phyloP scores from a whole-genome alignment of 2,113 vertebrate species.

The Tricholaema leucomelas region DNA sequence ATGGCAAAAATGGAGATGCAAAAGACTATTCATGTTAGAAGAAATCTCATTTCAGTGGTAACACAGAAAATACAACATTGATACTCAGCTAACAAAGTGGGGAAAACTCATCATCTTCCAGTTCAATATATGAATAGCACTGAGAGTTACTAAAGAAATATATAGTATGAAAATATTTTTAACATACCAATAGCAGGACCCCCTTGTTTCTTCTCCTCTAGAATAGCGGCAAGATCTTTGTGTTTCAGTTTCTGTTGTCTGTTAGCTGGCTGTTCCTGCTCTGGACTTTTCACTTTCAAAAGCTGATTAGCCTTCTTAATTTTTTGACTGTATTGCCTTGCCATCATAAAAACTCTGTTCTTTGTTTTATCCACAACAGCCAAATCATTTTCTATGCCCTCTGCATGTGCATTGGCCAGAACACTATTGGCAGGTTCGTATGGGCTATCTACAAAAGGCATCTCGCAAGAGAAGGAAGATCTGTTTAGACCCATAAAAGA shows the following conservation, averaged over 20 bases:
- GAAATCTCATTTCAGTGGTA: not conserved
- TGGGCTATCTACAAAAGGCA: conserved; percentile 77
- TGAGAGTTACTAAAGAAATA: not conserved
- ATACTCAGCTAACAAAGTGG: not conserved
- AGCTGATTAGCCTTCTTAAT: conserved; percentile 97
- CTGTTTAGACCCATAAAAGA: conserved; percentile 76
- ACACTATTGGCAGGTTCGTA: conserved; percentile 75
- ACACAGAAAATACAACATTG: not conserved
- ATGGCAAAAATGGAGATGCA: not conserved
- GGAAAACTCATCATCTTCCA: not conserved
- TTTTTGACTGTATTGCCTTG: conserved; percentile 97
- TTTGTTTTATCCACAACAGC: conserved; percentile 86
- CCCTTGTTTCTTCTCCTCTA: conserved; percentile 97
- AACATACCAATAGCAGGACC: conserved; percentile 92
- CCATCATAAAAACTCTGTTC: conserved; percentile 94
- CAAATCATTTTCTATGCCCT: conserved; percentile 74
- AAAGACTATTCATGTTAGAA: not conserved
- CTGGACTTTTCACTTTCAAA: conserved; percentile 90
- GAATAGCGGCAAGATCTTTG: conserved; percentile 91
- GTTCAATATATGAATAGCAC: not conserved
- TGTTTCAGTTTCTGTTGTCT: conserved; percentile 76
- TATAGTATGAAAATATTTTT: not conserved
- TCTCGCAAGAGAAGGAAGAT: conserved; percentile 80
- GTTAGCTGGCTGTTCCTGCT: conserved; percentile 81
- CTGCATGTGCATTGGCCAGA: conserved; percentile 67